These are phyloP conservation scores for Conomelus anceps DNA, from an alignment of 2,888 invertebrate species.

Conservation along the genomic window DNA sequence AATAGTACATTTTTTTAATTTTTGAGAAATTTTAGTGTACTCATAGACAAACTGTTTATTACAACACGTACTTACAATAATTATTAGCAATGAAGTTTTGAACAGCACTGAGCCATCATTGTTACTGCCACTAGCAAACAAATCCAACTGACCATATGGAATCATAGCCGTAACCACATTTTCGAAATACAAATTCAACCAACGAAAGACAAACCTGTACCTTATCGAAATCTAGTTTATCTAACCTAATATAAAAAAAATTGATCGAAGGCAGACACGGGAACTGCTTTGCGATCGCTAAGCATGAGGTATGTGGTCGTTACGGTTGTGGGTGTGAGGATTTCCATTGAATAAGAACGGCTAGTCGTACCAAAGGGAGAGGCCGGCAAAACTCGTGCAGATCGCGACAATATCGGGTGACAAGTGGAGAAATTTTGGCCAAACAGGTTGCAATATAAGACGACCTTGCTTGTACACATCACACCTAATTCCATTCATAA, in stretches of 20 bases:
- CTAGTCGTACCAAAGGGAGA: background rate
- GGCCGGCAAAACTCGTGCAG: background rate
- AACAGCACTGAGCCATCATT: too few species aligned
- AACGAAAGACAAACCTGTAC: background rate
- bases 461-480: background rate
- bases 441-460: background rate
- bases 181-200: background rate
- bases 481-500: background rate
- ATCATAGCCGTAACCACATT: background rate
- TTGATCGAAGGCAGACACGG: background rate
- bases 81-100: too few species aligned
- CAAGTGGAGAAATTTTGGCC: background rate
- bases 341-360: background rate
- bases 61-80: too few species aligned
- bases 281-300: background rate
- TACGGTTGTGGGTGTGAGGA: background rate
- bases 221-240: background rate
- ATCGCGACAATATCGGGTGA: background rate
- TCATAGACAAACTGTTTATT: too few species aligned
- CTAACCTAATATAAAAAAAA: background rate
- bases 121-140: too few species aligned
- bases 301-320: background rate
- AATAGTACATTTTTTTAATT: too few species aligned
- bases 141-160: too few species aligned
- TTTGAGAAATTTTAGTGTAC: too few species aligned